These are phyloP conservation scores for Pionites leucogaster DNA, from an alignment of 2,113 vertebrate genomes.

Conservation along the genomic window DNA sequence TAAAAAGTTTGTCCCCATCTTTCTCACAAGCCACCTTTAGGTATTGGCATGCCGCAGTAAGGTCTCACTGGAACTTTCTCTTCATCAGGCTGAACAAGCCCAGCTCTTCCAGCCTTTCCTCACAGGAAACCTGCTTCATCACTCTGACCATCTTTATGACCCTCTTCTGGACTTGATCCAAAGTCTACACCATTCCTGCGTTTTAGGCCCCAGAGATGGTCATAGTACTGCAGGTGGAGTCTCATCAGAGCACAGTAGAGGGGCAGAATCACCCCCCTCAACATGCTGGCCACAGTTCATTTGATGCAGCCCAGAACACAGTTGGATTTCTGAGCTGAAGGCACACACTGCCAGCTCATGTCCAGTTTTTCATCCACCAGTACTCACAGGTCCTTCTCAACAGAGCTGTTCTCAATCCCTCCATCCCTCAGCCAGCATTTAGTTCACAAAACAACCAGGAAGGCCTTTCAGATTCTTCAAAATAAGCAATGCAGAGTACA, in stretches of 20 bases:
- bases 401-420: not conserved
- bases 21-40: not conserved
- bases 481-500: not conserved
- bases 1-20: not conserved
- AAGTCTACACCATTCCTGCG: not conserved
- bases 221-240: not conserved
- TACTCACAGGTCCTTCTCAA: not conserved
- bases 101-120: not conserved
- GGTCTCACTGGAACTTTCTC: not conserved
- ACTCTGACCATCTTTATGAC: not conserved
- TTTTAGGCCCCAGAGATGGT: not conserved
- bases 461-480: not conserved
- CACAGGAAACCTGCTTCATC: not conserved
- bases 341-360: accelerated
- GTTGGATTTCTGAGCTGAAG: not conserved
- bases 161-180: not conserved
- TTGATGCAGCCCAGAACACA: not conserved
- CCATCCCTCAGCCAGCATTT: not conserved
- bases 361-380: not conserved
- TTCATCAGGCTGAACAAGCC: not conserved
- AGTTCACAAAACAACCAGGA: not conserved
- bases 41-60: not conserved
- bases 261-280: not conserved
- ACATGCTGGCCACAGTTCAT: accelerated
- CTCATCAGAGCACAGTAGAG: not conserved